These are phyloP conservation scores for Sceloporus undulatus DNA, from an alignment of 2,113 vertebrate genomes.

Conservation along the genomic window DNA sequence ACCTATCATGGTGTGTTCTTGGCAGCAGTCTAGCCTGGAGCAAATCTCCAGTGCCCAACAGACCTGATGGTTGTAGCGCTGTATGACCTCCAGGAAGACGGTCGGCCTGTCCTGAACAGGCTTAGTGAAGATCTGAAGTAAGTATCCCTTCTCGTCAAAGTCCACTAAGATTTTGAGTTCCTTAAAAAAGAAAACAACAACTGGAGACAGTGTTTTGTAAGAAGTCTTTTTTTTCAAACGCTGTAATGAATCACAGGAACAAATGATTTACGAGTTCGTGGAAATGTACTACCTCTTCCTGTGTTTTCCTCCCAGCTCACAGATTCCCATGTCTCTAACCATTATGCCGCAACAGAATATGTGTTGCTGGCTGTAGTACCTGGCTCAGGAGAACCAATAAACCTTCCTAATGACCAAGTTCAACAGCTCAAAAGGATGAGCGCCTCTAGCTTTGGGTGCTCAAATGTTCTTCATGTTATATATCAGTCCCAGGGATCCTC, in stretches of 20 bases:
- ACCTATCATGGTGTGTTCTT: background rate
- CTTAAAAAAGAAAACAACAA: slow-evolving; percentile 64
- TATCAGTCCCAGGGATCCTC: too few relatives aligned
- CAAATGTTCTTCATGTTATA: too few relatives aligned
- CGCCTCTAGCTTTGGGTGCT: too few relatives aligned
- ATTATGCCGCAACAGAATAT: background rate
- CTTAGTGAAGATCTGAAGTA: slow-evolving; percentile 98
- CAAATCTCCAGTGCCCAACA: slow-evolving; percentile 25
- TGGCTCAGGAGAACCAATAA: too few relatives aligned
- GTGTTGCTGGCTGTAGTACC: too few relatives aligned
- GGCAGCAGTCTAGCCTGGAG: accelerated
- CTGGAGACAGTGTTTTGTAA: background rate
- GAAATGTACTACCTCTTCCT: background rate
- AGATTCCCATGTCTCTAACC: background rate
- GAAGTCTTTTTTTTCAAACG: too few relatives aligned
- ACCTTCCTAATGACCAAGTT: too few relatives aligned
- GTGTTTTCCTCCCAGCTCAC: background rate
- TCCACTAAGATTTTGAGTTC: slow-evolving; percentile 95
- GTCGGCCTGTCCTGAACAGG: slow-evolving; percentile 97
- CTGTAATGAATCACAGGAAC: too few relatives aligned
- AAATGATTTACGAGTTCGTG: background rate
- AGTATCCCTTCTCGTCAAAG: slow-evolving; percentile 93
- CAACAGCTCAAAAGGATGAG: too few relatives aligned
- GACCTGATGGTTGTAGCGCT: slow-evolving; percentile 96
- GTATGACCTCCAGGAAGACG: slow-evolving; percentile 95